Conservation (phyloP, 2,113 vertebrate genomes). For the Gulo gulo region DNA sequence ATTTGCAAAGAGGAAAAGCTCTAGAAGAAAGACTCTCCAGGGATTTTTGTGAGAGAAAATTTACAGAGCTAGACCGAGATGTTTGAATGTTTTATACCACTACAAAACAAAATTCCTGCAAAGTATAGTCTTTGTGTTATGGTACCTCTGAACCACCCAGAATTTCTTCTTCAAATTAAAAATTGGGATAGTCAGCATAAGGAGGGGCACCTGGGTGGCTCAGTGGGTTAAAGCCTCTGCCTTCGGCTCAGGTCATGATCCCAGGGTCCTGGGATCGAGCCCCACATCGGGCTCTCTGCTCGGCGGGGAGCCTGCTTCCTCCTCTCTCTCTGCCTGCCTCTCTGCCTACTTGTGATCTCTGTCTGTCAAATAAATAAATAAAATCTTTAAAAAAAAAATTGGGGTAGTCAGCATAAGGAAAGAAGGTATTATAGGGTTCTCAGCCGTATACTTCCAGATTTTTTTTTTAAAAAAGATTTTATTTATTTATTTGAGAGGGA, state of each 20-base stretch:
- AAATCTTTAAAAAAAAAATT: no score
- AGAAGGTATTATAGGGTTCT: background rate
- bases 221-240: no score
- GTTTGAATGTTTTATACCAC: background rate
- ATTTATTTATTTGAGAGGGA: no score
- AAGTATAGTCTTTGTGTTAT: background rate
- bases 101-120: background rate
- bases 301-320: no score
- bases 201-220: background rate
- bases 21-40: background rate
- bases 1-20: conserved; percentile 9
- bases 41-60: background rate
- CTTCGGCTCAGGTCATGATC: no score
- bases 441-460: background rate
- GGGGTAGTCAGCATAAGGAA: background rate
- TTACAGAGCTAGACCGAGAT: background rate
- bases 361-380: no score
- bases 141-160: background rate
- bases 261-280: no score
- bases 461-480: background rate
- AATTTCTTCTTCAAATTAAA: conserved; percentile 16
- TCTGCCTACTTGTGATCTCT: no score
- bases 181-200: background rate
- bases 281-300: no score
- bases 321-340: no score